A percentile compares a stretch with the other conserved stretches of the same genome.
Conservation (phyloP, 2,113 vertebrate species). For the Xiphorhynchus elegans region DNA sequence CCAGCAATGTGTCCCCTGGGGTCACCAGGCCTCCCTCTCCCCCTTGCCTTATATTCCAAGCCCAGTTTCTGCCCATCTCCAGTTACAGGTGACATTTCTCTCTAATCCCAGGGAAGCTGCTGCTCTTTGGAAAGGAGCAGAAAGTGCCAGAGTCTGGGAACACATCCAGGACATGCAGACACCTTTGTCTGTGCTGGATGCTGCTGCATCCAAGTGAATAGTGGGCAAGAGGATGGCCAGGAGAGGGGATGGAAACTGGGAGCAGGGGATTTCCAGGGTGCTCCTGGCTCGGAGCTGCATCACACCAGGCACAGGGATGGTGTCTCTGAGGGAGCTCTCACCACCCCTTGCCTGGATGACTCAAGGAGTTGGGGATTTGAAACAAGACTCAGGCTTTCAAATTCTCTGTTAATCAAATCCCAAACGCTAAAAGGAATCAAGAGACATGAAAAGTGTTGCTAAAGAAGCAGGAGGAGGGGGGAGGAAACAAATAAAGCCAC, state of each 20-base stretch:
- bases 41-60: background rate
- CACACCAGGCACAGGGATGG: fast-evolving
- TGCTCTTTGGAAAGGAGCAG: background rate
- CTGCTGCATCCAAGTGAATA: background rate
- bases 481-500: slow-evolving; percentile 21
- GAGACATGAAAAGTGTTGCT: background rate
- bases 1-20: background rate
- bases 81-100: slow-evolving; percentile 55
- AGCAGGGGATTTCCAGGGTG: background rate
- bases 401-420: background rate
- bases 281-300: background rate
- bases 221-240: background rate
- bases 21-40: background rate
- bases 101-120: slow-evolving; percentile 9
- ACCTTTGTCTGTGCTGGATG: background rate
- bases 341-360: background rate
- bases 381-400: background rate
- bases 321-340: background rate
- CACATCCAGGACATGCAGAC: background rate
- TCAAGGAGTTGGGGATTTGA: background rate
- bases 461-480: background rate
- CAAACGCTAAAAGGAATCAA: background rate
- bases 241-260: background rate
- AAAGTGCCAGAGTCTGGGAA: background rate
- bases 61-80: background rate